phyloP scores from a whole-genome alignment of 1,140 invertebrate genomes.

The Elysia chlorotica region DNA sequence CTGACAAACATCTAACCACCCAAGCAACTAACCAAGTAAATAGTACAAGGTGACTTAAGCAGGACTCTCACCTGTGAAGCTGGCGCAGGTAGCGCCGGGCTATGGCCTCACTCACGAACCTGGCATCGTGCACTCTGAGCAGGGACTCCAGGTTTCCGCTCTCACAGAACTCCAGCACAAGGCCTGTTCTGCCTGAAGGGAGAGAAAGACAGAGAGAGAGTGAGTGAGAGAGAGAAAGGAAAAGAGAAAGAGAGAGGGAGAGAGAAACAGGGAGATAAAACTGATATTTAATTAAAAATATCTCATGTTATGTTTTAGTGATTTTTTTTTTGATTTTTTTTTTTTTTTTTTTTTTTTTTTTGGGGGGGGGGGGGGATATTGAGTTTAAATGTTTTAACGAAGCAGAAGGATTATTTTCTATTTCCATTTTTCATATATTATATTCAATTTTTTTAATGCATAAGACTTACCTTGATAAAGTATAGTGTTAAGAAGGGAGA shows the following conservation, averaged over 20 bases:
- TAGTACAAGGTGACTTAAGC: not conserved
- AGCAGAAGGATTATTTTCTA: too few species aligned
- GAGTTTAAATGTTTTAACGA: too few species aligned
- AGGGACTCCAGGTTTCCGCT: conserved; percentile 46
- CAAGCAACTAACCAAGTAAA: not conserved
- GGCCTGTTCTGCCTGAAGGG: conserved; percentile 25
- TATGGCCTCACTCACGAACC: conserved; percentile 42
- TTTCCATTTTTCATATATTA: not conserved
- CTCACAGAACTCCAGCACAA: conserved; percentile 51
- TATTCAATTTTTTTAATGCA: too few species aligned
- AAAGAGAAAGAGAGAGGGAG: too few species aligned
- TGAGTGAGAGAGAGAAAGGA: too few species aligned
- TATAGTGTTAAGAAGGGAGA: conserved; percentile 37
- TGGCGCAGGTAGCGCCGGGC: conserved; percentile 44
- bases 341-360: too few species aligned
- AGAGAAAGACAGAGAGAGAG: not conserved
- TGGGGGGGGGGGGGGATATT: too few species aligned
- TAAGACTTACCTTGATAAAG: conserved; percentile 28
- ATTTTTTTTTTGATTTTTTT: too few species aligned
- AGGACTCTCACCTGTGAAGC: conserved; percentile 19
- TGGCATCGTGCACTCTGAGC: conserved; percentile 35
- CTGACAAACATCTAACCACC: not conserved
- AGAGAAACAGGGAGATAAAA: too few species aligned
- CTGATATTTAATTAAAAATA: too few species aligned
- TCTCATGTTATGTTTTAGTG: too few species aligned